Base-by-base conservation (phyloP, 2,113 vertebrate genomes). In the Strix uralensis region DNA sequence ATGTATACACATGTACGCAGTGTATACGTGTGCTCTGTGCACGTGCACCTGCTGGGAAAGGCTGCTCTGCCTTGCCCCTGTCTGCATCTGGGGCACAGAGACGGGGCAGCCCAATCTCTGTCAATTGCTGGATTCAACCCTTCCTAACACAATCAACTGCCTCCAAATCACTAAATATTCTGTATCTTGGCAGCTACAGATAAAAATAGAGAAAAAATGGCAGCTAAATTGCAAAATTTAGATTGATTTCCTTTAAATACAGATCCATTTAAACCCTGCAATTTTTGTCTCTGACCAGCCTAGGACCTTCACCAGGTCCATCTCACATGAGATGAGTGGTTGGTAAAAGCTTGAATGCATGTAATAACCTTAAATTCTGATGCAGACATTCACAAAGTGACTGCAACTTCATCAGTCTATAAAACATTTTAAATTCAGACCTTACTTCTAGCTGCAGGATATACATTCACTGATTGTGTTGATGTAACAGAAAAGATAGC, bases 401-500 rank as follows among this genome's bases (percentile, higher is more conserved):
- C 20, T 86, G 46, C 30, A 93, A 54, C 25, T 80, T 81, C 65
- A 87, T 32, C 52, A 34, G 13, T 58, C 72, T 86, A 67, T 62
- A 70, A 91, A 91, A 49, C 3, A 21, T 61, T 88, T 95, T 65
- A 75, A 88, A 94, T 75, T 77, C 46, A 91, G 67, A 69, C 40
- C 46, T 95, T 65, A 72, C 62, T 70, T 93, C 69, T 66, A 89
- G 86, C 58, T 4, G 5, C 34, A n/a, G 38, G 44, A 44, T 46
- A 78, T 49, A 40, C 89, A 90, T 84, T 80, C 55, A 82, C 55
- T 81, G 77, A 93, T 78, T 88, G 21, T 66, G 63, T 81, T 78
- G 54, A 90, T 77, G 70, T 92, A 96, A 92, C 30, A 90, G 70
- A 92, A 95, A 95, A 95, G 22, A 27, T 47, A 79, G 9, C 51